Evolutionary conservation across 2,888 invertebrate species (phyloP), one percentile per base, ranked within the genome.

Genomic region (Opisthograptis luteolata): DNA sequence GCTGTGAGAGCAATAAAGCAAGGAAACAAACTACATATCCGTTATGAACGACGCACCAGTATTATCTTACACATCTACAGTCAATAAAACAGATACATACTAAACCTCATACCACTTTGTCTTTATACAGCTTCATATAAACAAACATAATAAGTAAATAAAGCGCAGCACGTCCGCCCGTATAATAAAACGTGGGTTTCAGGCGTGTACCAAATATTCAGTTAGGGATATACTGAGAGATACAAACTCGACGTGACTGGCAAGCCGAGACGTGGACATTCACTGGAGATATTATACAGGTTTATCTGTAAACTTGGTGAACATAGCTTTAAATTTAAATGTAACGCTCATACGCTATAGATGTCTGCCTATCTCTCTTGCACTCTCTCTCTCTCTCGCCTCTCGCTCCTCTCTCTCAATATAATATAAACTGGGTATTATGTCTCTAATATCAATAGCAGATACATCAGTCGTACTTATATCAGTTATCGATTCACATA

Each of bases 191-290:
- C 79, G 78, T 74, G 79, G 68, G 69, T 66, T 73, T 69, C 67
- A 70, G 70, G 64, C 68, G 71, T 79, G 72, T 77, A 77, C 79
- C 76, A 79, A 81, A 84, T 82, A 84, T 83, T 82, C 83, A 81
- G 82, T 84, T 81, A 79, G 60, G 74, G 70, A 67, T 71, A 72
- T 66, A 70, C 66, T 66, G 56, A 64, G 66, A 67, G 70, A 78
- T 79, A 77, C 72, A 72, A 62, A 66, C 57, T 27, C 40, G 55
- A 82, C 84, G 84, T 84, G 82, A 81, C 76, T 60, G 19, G 75
- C 46, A 68, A 65, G 48, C 65, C 34, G 51, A 69, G 59, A 61
- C 51, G 59, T 63, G 68, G 73, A 70, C 75, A 72, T 70, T 55
- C 64, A 51, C 62, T 64, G 62, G 63, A 62, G 60, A 60, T 63